Percentiles rank a stretch among this genome's conserved stretches.
Conservation (phyloP, 2,888 invertebrate species). For the Apamea monoglypha region DNA sequence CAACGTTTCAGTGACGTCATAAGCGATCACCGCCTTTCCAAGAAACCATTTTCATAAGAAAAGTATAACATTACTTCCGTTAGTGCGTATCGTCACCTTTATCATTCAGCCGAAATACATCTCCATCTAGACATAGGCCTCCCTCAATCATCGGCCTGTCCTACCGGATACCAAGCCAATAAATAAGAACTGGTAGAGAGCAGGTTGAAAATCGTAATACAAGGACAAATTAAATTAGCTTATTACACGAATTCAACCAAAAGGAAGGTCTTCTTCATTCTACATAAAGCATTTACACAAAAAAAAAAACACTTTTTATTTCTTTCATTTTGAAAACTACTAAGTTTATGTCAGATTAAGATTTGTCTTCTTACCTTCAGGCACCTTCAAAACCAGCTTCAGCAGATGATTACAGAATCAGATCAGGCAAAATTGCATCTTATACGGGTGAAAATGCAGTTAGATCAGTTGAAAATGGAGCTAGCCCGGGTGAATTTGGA, state of each 20-base stretch:
- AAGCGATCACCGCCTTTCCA: no score
- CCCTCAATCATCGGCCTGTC: background rate
- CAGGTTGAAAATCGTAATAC: background rate
- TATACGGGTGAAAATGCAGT: background rate
- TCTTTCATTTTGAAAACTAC: background rate
- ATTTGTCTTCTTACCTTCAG: conserved; percentile 20
- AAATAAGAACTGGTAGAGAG: background rate
- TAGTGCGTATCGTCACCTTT: background rate
- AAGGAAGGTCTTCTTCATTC: background rate
- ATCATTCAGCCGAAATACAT: background rate
- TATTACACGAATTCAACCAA: no score
- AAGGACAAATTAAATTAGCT: background rate
- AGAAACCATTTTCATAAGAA: no score
- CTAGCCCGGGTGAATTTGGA: background rate
- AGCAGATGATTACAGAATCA: background rate
- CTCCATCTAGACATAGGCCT: background rate
- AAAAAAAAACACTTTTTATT: background rate
- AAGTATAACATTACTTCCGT: background rate
- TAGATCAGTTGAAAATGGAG: background rate
- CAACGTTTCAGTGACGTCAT: no score
- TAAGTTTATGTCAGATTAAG: background rate
- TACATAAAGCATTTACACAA: background rate
- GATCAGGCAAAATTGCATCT: conserved; percentile 10
- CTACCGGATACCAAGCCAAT: background rate
- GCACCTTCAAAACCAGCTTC: conserved; percentile 9